Percentiles rank a stretch among this genome's conserved stretches.
Evolutionary conservation across 1,140 invertebrate genomes (phyloP).

Genomic region (Drosophila carrolli): DNA sequence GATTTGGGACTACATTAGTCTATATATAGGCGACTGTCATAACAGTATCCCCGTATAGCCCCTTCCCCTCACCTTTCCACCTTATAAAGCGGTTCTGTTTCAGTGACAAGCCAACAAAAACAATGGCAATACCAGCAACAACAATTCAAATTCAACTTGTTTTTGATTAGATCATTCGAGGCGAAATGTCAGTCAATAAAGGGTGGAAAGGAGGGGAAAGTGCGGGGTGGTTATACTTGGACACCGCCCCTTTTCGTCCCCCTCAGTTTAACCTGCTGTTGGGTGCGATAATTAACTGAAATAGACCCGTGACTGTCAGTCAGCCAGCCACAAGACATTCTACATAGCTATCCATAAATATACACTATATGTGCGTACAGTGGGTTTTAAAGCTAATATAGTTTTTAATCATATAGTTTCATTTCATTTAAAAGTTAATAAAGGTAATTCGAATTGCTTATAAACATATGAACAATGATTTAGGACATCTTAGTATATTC

Average conservation of each 20-base stretch:
- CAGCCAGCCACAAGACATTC: slow-evolving; percentile 42
- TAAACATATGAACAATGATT: neutral
- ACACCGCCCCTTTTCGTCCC: slow-evolving; percentile 9
- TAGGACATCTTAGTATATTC: too few species aligned
- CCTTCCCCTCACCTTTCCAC: neutral
- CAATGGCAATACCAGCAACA: slow-evolving; percentile 48
- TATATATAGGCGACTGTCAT: slow-evolving; percentile 51
- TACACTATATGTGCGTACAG: slow-evolving; percentile 31
- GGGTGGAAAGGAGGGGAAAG: neutral
- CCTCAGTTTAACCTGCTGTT: slow-evolving; percentile 56
- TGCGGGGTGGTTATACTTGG: slow-evolving; percentile 7
- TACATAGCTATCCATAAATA: slow-evolving; percentile 42
- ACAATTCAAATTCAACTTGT: slow-evolving; percentile 78
- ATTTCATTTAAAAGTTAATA: neutral
- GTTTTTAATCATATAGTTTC: neutral
- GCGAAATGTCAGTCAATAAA: slow-evolving; percentile 75
- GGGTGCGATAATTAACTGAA: slow-evolving; percentile 79
- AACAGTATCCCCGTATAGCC: slow-evolving; percentile 14
- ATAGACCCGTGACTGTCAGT: slow-evolving; percentile 76
- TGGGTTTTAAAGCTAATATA: slow-evolving; percentile 4
- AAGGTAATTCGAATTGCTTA: neutral
- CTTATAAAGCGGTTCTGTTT: slow-evolving; percentile 39
- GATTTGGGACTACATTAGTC: slow-evolving; percentile 42
- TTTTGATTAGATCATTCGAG: slow-evolving; percentile 77
- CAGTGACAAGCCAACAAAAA: slow-evolving; percentile 55